Evolutionary conservation across 1,140 invertebrate genomes (phyloP).

Genomic region (Eupeodes corollae): DNA sequence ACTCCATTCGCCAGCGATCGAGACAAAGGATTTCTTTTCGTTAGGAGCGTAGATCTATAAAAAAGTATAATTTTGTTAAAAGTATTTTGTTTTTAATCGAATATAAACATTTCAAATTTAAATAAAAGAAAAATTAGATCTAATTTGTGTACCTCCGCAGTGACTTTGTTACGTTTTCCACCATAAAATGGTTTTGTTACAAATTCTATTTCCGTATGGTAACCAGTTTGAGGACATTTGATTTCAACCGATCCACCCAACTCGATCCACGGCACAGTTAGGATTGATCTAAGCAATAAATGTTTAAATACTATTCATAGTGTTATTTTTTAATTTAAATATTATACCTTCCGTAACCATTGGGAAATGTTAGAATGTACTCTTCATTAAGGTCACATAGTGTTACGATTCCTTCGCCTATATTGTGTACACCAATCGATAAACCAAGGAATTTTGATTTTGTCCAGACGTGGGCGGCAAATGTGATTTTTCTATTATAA

Average conservation of each 20-base stretch:
- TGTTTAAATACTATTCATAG: too few relatives aligned
- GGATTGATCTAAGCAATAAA: slow-evolving; percentile 59
- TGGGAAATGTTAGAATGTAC: slow-evolving; percentile 89
- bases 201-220: slow-evolving; percentile 81
- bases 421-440: slow-evolving; percentile 84
- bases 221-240: slow-evolving; percentile 80
- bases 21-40: slow-evolving; percentile 81
- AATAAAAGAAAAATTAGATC: not conserved
- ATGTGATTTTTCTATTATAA: slow-evolving; percentile 76
- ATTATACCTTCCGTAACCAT: slow-evolving; percentile 83
- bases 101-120: too few relatives aligned
- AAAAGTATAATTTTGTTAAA: slow-evolving; percentile 20
- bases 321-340: too few relatives aligned
- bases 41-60: slow-evolving; percentile 47
- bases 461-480: slow-evolving; percentile 92
- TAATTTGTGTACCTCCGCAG: slow-evolving; percentile 53
- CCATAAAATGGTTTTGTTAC: slow-evolving; percentile 96
- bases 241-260: slow-evolving; percentile 82
- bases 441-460: slow-evolving; percentile 96
- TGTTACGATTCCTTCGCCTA: slow-evolving; percentile 70
- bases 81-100: not conserved
- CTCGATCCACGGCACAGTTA: slow-evolving; percentile 95
- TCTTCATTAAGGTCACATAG: slow-evolving; percentile 79
- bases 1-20: slow-evolving; percentile 88
- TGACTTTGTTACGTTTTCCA: slow-evolving; percentile 83